A percentile compares a stretch with the other conserved stretches of the same genome.
Conservation (phyloP, 2,113 vertebrate species). For the Phylloscopus whistleri region DNA sequence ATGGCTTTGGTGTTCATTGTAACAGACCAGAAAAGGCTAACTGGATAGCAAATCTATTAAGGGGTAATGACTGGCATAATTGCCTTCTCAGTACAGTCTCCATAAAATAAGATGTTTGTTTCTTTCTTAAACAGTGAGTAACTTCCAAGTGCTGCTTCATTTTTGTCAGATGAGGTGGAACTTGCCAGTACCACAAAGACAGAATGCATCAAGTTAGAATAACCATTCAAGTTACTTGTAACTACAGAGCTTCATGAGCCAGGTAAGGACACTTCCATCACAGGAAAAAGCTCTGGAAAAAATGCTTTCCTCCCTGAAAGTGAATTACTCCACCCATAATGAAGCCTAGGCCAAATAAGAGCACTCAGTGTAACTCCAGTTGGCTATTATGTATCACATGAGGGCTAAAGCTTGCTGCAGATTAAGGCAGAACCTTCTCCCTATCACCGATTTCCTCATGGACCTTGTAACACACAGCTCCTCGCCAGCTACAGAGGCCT, state of each 20-base stretch:
- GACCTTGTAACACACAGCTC: background rate
- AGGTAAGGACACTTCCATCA: background rate
- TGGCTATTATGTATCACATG: background rate
- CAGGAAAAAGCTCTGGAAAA: background rate
- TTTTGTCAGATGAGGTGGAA: background rate
- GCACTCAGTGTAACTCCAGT: background rate
- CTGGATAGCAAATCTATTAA: background rate
- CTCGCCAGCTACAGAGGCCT: background rate
- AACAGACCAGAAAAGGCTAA: background rate
- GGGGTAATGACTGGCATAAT: background rate
- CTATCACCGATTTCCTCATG: background rate
- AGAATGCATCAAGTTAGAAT: background rate
- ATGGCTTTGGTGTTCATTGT: background rate
- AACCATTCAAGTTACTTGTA: background rate
- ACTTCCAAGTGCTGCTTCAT: background rate
- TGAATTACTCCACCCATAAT: background rate
- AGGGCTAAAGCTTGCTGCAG: background rate
- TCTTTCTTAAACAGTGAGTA: background rate
- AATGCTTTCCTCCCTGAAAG: background rate
- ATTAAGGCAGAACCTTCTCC: background rate
- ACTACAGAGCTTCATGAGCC: background rate
- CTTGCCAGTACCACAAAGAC: background rate
- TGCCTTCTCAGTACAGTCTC: background rate
- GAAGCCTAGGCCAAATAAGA: background rate
- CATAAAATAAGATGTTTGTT: background rate